These are phyloP conservation scores for Palaemon carinicauda DNA, from an alignment of 1,140 invertebrate genomes.

Conservation along the genomic window DNA sequence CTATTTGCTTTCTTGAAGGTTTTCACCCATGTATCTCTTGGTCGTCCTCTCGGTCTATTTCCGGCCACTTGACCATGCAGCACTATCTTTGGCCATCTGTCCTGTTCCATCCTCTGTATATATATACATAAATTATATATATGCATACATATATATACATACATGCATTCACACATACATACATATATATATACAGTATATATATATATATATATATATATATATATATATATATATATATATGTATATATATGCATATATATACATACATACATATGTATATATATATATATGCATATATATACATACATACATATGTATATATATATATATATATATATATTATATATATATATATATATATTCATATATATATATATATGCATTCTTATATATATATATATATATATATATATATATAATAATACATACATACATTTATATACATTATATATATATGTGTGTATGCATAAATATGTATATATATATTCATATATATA, in stretches of 20 bases:
- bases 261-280: background rate
- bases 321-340: too few relatives aligned
- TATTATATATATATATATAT: background rate
- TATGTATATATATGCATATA: background rate
- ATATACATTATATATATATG: too few relatives aligned
- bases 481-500: too few relatives aligned
- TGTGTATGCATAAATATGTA: too few relatives aligned
- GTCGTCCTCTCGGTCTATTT: too few relatives aligned
- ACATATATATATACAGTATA: background rate
- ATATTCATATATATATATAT: background rate
- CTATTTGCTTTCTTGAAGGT: too few relatives aligned
- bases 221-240: constrained; percentile 1
- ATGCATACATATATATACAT: background rate
- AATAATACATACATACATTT: too few relatives aligned
- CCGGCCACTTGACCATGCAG: too few relatives aligned
- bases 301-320: background rate
- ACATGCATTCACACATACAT: background rate
- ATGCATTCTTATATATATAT: background rate
- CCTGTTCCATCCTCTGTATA: too few relatives aligned
- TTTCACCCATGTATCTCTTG: too few relatives aligned
- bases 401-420: background rate
- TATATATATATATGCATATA: background rate
- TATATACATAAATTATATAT: too few relatives aligned
- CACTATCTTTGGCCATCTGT: too few relatives aligned
- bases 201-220: constrained; percentile 9